Percentiles rank a stretch among this genome's conserved stretches.
phyloP scores from a whole-genome alignment of 1,140 invertebrate genomes.

The Paralvinella palmiformis region DNA sequence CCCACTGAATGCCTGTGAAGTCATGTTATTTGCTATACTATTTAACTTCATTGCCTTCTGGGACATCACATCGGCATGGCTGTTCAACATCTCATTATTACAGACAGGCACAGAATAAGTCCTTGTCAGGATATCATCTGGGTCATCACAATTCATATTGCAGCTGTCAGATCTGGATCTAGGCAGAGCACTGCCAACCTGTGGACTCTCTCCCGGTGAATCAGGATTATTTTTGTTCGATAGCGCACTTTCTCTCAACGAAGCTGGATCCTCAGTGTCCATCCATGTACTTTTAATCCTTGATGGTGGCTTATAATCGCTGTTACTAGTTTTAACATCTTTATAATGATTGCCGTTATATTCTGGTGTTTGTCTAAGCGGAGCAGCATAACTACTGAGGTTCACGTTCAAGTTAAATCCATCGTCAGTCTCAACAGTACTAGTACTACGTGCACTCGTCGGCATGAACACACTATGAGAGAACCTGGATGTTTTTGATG shows the following conservation, averaged over 20 bases:
- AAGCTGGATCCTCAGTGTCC: background rate
- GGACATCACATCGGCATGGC: background rate
- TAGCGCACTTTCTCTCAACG: background rate
- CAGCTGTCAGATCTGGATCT: background rate
- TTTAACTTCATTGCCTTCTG: constrained; percentile 3
- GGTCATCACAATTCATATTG: background rate
- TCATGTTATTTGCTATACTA: constrained; percentile 44
- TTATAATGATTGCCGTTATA: no score
- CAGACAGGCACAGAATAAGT: background rate
- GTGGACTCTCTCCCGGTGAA: background rate
- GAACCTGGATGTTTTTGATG: background rate
- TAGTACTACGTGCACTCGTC: constrained; percentile 30
- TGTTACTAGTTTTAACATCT: no score
- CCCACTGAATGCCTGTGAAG: constrained; percentile 31
- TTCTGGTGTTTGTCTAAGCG: no score
- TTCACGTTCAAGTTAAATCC: background rate
- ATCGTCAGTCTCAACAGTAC: constrained; percentile 27
- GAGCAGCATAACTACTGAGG: no score
- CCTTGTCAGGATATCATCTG: background rate
- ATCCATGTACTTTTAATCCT: background rate
- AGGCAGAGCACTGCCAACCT: background rate
- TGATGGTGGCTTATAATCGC: background rate
- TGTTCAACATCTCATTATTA: background rate
- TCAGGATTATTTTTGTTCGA: background rate
- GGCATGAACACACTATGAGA: constrained; percentile 40